Conservation (phyloP, 2,797 vertebrate genomes). For the Poecile montanus region DNA sequence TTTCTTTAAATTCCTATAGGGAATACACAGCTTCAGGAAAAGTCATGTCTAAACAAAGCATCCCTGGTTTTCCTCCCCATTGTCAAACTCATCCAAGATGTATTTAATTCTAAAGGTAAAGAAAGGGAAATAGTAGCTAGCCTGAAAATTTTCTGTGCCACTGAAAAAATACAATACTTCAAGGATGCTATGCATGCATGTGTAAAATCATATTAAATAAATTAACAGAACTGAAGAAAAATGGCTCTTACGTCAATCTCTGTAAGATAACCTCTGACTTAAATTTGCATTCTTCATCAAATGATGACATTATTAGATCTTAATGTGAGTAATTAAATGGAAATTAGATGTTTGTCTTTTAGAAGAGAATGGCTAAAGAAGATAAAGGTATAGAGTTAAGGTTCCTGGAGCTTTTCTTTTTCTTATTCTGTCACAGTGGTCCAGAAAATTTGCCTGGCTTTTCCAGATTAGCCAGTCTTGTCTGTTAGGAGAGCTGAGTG, state of each 20-base stretch:
- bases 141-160: not conserved
- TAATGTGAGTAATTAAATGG: constrained; percentile 55
- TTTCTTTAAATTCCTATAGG: not conserved
- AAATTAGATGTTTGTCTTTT: constrained; percentile 36
- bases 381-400: not conserved
- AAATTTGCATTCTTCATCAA: constrained; percentile 1
- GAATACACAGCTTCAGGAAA: not conserved
- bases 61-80: not conserved
- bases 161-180: not conserved
- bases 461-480: constrained; percentile 64
- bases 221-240: not conserved
- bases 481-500: constrained; percentile 60
- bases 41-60: not conserved
- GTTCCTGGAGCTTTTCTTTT: not conserved
- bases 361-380: not conserved
- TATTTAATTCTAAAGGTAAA: not conserved
- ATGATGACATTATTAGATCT: not conserved
- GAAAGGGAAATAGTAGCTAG: not conserved
- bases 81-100: not conserved
- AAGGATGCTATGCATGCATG: not conserved
- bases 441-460: constrained; percentile 53
- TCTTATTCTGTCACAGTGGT: constrained; percentile 8
- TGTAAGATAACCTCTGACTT: not conserved
- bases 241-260: not conserved
- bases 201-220: not conserved